These are phyloP conservation scores for Progne subis DNA, from an alignment of 2,113 vertebrate species.

Conservation along the genomic window DNA sequence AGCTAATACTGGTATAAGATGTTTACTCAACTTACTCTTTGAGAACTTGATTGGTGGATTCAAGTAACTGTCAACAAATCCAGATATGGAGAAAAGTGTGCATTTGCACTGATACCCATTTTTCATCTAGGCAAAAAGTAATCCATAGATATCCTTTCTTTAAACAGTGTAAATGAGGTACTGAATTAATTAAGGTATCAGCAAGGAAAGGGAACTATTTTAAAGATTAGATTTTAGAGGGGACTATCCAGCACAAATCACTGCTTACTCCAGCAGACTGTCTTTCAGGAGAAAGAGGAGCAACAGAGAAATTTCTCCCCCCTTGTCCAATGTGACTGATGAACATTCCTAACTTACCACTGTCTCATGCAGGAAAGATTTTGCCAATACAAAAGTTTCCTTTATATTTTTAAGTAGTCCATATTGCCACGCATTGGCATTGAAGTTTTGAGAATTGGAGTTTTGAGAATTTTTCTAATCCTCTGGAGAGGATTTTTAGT, in stretches of 20 bases:
- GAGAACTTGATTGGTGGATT: not conserved
- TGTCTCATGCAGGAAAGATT: not conserved
- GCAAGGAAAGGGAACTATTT: not conserved
- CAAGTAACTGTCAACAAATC: not conserved
- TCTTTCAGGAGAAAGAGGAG: not conserved
- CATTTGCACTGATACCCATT: not conserved
- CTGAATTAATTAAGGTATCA: not conserved
- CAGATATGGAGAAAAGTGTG: not conserved
- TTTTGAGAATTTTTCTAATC: not conserved
- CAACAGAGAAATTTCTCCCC: not conserved
- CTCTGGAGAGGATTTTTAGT: not conserved
- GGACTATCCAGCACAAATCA: not conserved
- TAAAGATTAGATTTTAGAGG: not conserved
- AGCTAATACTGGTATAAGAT: not conserved
- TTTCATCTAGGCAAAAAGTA: not conserved
- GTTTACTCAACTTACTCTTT: not conserved
- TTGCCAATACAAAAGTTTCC: not conserved
- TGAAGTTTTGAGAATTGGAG: not conserved
- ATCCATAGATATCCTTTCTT: not conserved
- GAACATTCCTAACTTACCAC: not conserved
- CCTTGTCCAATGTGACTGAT: not conserved
- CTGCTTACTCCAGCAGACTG: not conserved
- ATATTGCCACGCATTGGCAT: not conserved
- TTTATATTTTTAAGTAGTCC: not conserved
- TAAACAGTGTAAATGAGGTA: not conserved